A percentile compares a stretch with the other conserved stretches of the same genome.
Evolutionary conservation across 2,888 invertebrate species (phyloP).

Genomic region (Lepidocyrtoides sp.): DNA sequence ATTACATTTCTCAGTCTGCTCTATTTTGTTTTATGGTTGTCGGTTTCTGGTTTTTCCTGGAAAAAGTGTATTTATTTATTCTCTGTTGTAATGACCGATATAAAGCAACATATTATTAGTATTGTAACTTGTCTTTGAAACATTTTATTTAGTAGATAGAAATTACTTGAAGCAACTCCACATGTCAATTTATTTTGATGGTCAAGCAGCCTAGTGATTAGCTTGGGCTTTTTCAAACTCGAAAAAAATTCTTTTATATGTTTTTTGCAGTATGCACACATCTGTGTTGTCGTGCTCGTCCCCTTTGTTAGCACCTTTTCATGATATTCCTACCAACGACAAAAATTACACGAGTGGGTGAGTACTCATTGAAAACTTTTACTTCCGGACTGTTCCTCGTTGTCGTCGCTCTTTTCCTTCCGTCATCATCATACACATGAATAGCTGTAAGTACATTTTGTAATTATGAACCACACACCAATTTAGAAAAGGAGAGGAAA

Average conservation of each 20-base stretch:
- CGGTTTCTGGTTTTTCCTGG: not conserved
- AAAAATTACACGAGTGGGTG: conserved; percentile 47
- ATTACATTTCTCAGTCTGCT: conserved; percentile 61
- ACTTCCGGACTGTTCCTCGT: conserved; percentile 21
- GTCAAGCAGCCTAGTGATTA: not conserved
- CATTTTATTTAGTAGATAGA: not conserved
- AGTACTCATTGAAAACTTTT: conserved; percentile 2
- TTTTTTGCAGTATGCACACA: conserved; percentile 11
- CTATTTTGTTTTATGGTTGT: not conserved
- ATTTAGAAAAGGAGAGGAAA: not conserved
- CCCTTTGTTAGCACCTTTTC: not conserved
- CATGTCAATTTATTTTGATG: not conserved
- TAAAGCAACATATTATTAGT: too few relatives aligned
- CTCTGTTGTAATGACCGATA: not conserved
- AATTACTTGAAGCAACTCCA: not conserved
- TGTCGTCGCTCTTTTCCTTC: not conserved
- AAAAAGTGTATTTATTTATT: not conserved
- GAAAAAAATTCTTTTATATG: not conserved
- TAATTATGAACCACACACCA: conserved; percentile 41
- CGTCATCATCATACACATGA: not conserved
- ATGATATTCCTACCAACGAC: not conserved
- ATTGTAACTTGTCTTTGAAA: not conserved
- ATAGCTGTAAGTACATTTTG: conserved; percentile 10
- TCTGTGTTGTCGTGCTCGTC: not conserved
- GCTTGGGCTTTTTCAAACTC: not conserved